Conservation (phyloP, 2,113 vertebrate species). For the Gracilinanus agilis region DNA sequence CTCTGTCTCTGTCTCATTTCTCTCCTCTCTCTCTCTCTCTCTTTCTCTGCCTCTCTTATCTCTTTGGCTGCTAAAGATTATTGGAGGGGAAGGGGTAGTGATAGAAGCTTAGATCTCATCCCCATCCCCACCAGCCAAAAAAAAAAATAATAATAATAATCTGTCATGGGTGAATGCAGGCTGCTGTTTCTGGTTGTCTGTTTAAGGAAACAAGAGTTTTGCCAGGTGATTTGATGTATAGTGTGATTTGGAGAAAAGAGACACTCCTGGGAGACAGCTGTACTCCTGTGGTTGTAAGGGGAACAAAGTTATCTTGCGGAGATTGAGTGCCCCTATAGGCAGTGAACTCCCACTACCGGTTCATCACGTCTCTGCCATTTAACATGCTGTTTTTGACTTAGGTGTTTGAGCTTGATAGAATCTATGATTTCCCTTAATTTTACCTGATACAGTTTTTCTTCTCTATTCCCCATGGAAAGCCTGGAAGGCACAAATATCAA, state of each 20-base stretch:
- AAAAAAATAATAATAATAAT: no score
- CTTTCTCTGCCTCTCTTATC: no score
- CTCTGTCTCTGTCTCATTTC: neutral
- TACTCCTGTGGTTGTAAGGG: slow-evolving; percentile 37
- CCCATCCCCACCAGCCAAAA: neutral
- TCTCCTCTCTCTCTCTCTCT: no score
- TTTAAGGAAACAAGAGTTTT: slow-evolving; percentile 32
- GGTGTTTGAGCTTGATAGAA: neutral
- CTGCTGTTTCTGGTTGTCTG: slow-evolving; percentile 6
- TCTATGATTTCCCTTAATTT: slow-evolving; percentile 17
- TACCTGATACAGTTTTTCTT: neutral
- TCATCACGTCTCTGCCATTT: slow-evolving; percentile 8
- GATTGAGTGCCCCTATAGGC: slow-evolving; percentile 53
- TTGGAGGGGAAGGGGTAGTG: slow-evolving; percentile 33
- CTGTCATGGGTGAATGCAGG: neutral
- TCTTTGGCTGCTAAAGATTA: neutral
- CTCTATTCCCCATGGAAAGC: neutral
- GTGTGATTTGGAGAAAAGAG: slow-evolving; percentile 27
- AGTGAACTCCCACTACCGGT: slow-evolving; percentile 11
- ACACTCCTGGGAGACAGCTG: neutral
- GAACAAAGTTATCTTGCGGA: slow-evolving; percentile 44
- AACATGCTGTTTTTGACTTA: slow-evolving; percentile 47
- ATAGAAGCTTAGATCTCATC: slow-evolving; percentile 12
- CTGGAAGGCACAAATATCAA: slow-evolving; percentile 22
- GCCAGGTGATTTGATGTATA: neutral